Conservation (phyloP, 2,113 vertebrate species). For the Psilopogon haemacephalus region DNA sequence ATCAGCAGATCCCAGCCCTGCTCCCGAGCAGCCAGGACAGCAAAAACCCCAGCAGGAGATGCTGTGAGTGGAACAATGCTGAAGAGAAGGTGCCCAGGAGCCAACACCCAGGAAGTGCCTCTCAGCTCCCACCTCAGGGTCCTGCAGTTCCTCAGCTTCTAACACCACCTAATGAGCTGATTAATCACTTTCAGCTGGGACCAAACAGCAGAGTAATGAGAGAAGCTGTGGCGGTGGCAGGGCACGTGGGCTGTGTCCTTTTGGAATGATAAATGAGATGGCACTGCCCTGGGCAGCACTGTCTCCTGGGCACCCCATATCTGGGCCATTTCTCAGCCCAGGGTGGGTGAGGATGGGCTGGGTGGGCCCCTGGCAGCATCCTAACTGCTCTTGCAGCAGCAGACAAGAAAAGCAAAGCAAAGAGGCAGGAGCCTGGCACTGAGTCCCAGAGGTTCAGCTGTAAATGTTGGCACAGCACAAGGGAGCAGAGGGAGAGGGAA, state of each 20-base stretch:
- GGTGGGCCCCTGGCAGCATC: background rate
- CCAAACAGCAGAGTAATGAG: rapidly evolving
- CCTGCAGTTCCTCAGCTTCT: too few species aligned
- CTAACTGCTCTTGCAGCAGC: background rate
- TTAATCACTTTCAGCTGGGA: background rate
- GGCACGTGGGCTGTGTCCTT: rapidly evolving
- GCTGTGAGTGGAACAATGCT: rapidly evolving
- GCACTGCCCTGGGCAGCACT: rapidly evolving
- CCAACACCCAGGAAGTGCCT: background rate
- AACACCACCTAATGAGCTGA: rapidly evolving
- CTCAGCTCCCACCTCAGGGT: background rate
- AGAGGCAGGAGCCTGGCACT: background rate
- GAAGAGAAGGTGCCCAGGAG: rapidly evolving
- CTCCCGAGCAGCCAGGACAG: background rate
- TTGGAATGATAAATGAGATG: background rate
- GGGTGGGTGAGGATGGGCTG: background rate
- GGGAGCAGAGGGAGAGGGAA: background rate
- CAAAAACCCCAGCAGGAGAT: background rate
- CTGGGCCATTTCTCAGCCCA: background rate
- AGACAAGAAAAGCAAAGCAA: background rate
- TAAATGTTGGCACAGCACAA: background rate
- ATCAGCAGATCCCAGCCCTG: conserved; percentile 27
- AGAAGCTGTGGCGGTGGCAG: rapidly evolving
- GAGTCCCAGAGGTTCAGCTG: background rate
- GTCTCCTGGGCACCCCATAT: background rate